Percentiles rank a stretch among this genome's conserved stretches.
Conservation (phyloP, 2,888 invertebrate genomes). For the Conistra vaccinii region DNA sequence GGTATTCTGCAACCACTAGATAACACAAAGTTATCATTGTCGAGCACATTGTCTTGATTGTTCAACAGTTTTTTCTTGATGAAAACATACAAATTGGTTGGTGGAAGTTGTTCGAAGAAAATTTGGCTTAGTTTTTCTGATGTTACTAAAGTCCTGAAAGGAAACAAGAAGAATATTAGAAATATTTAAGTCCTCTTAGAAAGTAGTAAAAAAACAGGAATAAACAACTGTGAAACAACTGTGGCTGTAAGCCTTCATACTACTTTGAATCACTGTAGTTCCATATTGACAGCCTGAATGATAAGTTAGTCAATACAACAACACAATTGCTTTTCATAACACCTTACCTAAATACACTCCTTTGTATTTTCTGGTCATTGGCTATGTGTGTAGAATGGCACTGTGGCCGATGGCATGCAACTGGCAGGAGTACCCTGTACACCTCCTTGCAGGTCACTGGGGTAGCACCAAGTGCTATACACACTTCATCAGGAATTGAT, state of each 20-base stretch:
- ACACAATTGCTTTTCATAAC: background rate
- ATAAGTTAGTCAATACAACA: background rate
- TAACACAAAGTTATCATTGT: slow-evolving; percentile 80
- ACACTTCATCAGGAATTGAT: slow-evolving; percentile 84
- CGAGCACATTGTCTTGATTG: slow-evolving; percentile 73
- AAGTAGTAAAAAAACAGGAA: background rate
- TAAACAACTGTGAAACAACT: no score
- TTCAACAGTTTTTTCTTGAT: slow-evolving; percentile 80
- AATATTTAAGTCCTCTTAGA: no score
- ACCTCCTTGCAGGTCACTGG: slow-evolving; percentile 85
- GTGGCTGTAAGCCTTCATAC: background rate
- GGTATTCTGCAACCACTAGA: slow-evolving; percentile 83
- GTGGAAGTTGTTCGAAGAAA: slow-evolving; percentile 82
- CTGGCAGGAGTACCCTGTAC: slow-evolving; percentile 83
- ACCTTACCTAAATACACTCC: slow-evolving; percentile 83
- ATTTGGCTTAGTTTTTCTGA: slow-evolving; percentile 84
- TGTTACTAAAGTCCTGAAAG: slow-evolving; percentile 86
- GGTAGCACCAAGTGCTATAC: slow-evolving; percentile 83
- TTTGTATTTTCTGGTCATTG: slow-evolving; percentile 84
- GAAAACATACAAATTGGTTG: slow-evolving; percentile 89
- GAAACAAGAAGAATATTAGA: slow-evolving; percentile 31
- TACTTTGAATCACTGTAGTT: background rate
- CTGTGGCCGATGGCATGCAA: slow-evolving; percentile 83
- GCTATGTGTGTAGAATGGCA: slow-evolving; percentile 84
- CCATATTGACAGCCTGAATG: background rate